Base-by-base conservation (phyloP, 1,140 invertebrate species). In the Pararge aegeria region DNA sequence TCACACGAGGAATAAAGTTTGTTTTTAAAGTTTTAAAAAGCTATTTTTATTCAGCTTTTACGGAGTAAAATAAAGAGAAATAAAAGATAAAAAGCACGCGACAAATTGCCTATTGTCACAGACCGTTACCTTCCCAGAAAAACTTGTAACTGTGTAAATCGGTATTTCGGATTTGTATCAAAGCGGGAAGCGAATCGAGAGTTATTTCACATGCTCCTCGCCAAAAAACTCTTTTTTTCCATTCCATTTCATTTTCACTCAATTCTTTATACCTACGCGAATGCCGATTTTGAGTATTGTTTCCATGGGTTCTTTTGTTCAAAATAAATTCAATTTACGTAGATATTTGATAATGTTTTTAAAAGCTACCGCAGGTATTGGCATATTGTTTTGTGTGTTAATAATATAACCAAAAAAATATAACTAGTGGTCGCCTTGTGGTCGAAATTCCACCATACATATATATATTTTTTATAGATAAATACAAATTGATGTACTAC, bases 31-130 rank as follows among this genome's bases (percentile, higher is more conserved):
- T n/a, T n/a, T n/a, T n/a, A n/a, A n/a, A n/a, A n/a, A n/a, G n/a
- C n/a, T n/a, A n/a, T n/a, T n/a, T n/a, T n/a, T n/a, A n/a, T n/a
- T n/a, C n/a, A n/a, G n/a, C n/a, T n/a, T n/a, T n/a, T n/a, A n/a
- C n/a, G n/a, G n/a, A n/a, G n/a, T n/a, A n/a, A n/a, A n/a, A n/a
- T n/a, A n/a, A n/a, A n/a, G n/a, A n/a, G n/a, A 34, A 34, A 34
- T 34, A 34, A 34, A 34, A 34, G 30, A 34, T 34, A 34, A 34
- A 34, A 34, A 34, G 30, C 30, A 1, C 2, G 10, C 30, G 30
- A 34, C 30, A 16, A 18, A 42, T 42, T 42, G 38, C 38, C 38
- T 34, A 42, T 42, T 42, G 38, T 42, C 38, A 42, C 38, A 42
- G 13, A 7, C 38, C 16, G 38, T 42, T 42, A 42, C 15, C 34